Base-by-base conservation (phyloP, 2,113 vertebrate species). In the Rhinichthys klamathensis region DNA sequence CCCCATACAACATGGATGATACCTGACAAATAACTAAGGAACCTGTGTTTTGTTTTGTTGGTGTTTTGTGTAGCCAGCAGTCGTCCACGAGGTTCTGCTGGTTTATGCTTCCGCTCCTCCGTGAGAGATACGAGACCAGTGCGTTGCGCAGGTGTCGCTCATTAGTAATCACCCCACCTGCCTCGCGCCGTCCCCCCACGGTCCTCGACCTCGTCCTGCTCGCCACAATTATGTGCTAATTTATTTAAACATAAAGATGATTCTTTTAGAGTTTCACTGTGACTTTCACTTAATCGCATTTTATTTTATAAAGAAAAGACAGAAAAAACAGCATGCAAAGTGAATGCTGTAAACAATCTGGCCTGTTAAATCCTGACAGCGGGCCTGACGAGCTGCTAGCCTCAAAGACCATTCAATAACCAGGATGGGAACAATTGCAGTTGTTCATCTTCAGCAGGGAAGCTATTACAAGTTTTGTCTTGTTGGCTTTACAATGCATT, bases 391-490 rank as follows among this genome's bases (percentile, higher is more conserved):
- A 80, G 90, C 91, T 87, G 89, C 72, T 89, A 87, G 85, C 79
- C 82, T 87, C 46, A 60, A 75, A 89, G 87, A 89, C 88, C 88
- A 93, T 92, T 93, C 87, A 88, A 88, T 89, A 92, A 92, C 90
- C 92, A 83, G 85, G 91, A 92, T 87, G 87, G 88, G 87, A 92
- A 91, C 88, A 88, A 88, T 91, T 91, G 90, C 84, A 91, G 90
- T 91, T 92, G 88, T 92, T 93, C 92, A 89, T 92, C 90, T 92
- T 93, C 86, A 85, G 86, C 89, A 86, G 86, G 90, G 85, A 94
- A 94, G 91, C 91, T 91, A 94, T 94, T 95, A 93, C 90, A 92
- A 90, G 90, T 92, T 93, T 89, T 88, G 91, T 91, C 90, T 92
- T 83, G 61, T 80, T 90, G 89, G 88, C 90, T 93, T 94, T 93